Percentiles rank a stretch among this genome's conserved stretches.
phyloP scores from a whole-genome alignment of 2,797 vertebrate genomes.

The Fratercula arctica region DNA sequence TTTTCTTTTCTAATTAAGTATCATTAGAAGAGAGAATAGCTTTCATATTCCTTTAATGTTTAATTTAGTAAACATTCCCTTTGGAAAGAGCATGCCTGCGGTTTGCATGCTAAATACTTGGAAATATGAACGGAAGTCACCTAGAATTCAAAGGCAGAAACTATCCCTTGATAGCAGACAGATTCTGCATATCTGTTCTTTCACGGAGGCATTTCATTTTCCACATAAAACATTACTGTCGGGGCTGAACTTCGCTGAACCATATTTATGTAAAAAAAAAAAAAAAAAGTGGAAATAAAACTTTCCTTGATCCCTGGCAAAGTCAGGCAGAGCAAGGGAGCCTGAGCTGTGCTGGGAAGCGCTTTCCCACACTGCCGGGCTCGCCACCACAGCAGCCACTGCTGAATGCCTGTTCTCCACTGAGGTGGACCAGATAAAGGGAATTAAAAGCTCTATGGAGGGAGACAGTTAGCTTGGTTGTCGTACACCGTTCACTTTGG shows the following conservation, averaged over 20 bases:
- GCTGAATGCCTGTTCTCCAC: background rate
- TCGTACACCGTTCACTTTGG: background rate
- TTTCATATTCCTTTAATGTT: constrained; percentile 52
- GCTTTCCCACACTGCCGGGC: background rate
- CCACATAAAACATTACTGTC: background rate
- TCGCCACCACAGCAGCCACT: background rate
- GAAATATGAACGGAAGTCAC: constrained; percentile 9
- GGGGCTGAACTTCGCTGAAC: background rate
- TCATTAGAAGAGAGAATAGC: constrained; percentile 37
- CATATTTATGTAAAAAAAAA: background rate
- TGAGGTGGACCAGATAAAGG: background rate
- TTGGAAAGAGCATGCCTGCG: background rate
- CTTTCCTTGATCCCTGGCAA: background rate
- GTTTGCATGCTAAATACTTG: constrained; percentile 13
- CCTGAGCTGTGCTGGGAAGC: background rate
- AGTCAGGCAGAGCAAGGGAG: background rate
- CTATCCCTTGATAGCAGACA: background rate
- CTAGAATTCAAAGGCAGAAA: constrained; percentile 1
- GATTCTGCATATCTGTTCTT: background rate
- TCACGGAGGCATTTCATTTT: background rate
- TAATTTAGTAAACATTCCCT: constrained; percentile 55
- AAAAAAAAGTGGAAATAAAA: background rate
- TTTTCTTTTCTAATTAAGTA: constrained; percentile 33
- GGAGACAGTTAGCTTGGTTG: background rate
- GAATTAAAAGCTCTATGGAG: background rate